phyloP scores from a whole-genome alignment of 2,888 invertebrate species.

The Congeria kusceri region DNA sequence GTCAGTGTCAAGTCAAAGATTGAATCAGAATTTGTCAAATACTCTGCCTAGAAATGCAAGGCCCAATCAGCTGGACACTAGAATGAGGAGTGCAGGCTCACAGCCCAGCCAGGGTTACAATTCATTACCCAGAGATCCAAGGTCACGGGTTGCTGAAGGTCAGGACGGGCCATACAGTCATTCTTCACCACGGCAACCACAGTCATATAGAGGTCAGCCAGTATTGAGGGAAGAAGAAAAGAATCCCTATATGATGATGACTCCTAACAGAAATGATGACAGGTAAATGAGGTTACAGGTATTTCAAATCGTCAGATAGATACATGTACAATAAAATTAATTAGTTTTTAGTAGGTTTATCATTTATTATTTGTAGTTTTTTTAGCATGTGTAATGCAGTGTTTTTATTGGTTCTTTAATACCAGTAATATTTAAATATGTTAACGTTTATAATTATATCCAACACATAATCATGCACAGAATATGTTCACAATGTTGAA shows the following conservation, averaged over 20 bases:
- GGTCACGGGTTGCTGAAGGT: slow-evolving; percentile 49
- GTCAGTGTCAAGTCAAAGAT: slow-evolving; percentile 50
- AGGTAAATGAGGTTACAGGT: too few relatives aligned
- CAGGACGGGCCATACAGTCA: slow-evolving; percentile 44
- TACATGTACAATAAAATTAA: too few relatives aligned
- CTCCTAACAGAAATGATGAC: slow-evolving; percentile 29
- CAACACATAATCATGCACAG: too few relatives aligned
- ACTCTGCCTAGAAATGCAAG: slow-evolving; percentile 55
- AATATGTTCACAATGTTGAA: too few relatives aligned
- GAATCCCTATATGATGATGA: slow-evolving; percentile 65
- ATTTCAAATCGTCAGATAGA: too few relatives aligned
- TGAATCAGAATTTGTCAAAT: slow-evolving; percentile 44
- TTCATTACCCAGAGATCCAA: slow-evolving; percentile 61
- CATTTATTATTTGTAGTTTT: too few relatives aligned
- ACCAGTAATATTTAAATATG: too few relatives aligned
- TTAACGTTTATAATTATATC: too few relatives aligned
- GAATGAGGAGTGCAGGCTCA: slow-evolving; percentile 23
- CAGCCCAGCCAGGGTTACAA: slow-evolving; percentile 51
- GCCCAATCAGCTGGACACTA: slow-evolving; percentile 1
- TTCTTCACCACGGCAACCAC: slow-evolving; percentile 39
- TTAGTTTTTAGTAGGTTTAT: too few relatives aligned
- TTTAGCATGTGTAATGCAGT: too few relatives aligned
- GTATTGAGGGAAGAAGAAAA: slow-evolving; percentile 29
- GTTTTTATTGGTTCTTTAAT: too few relatives aligned
- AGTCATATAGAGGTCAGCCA: slow-evolving; percentile 15